These are phyloP conservation scores for Sclerodermus sp. DNA, from an alignment of 2,888 invertebrate species.

Conservation along the genomic window DNA sequence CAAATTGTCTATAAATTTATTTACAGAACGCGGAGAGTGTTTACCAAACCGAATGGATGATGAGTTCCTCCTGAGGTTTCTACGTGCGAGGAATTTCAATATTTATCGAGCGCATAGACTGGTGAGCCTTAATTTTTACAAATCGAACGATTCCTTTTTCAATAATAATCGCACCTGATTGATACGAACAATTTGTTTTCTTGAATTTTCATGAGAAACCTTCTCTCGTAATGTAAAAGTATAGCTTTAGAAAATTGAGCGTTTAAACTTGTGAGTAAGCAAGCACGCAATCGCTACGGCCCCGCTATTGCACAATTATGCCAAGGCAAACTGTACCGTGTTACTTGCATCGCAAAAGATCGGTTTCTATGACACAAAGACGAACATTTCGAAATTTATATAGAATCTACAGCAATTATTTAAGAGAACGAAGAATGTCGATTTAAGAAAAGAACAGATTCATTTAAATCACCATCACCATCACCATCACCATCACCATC, in stretches of 20 bases:
- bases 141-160: not conserved
- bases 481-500: no score
- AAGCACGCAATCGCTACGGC: not conserved
- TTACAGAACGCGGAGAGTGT: slow-evolving; percentile 73
- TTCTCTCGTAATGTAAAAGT: no score
- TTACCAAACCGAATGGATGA: slow-evolving; percentile 77
- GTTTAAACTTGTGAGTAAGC: no score
- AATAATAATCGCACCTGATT: no score
- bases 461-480: no score
- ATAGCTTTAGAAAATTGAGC: not conserved
- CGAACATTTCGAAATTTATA: slow-evolving; percentile 17
- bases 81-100: slow-evolving; percentile 74
- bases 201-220: not conserved
- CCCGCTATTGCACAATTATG: slow-evolving; percentile 33
- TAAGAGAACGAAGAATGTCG: no score
- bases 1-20: no score
- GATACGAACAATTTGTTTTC: no score
- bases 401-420: no score
- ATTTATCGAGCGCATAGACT: slow-evolving; percentile 73
- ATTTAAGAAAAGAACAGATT: no score
- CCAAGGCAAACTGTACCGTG: slow-evolving; percentile 29
- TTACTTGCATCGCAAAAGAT: not conserved
- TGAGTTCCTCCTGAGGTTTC: slow-evolving; percentile 71
- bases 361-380: slow-evolving; percentile 9
- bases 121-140: slow-evolving; percentile 60